Conservation (phyloP, 1,140 invertebrate genomes). For the Ridgeia piscesae region DNA sequence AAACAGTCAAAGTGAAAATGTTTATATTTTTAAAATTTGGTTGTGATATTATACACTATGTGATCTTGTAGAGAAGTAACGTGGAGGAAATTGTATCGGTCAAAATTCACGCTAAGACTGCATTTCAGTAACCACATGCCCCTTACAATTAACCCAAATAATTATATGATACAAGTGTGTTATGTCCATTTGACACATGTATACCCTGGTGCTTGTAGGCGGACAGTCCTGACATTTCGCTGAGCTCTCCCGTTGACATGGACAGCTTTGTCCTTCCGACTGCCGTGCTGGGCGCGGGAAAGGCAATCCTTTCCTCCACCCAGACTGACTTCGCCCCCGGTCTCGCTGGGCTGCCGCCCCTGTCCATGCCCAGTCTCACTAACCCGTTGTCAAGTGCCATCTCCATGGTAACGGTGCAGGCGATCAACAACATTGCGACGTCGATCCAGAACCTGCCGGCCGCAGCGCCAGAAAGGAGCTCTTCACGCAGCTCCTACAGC, state of each 20-base stretch:
- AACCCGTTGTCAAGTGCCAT: constrained; percentile 39
- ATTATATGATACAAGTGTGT: background rate
- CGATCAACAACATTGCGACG: constrained; percentile 18
- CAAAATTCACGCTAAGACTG: background rate
- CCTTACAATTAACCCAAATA: too few relatives aligned
- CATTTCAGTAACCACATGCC: background rate
- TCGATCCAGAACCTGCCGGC: constrained; percentile 20
- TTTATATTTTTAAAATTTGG: too few relatives aligned
- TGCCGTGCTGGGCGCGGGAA: background rate
- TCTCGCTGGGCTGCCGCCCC: constrained; percentile 22
- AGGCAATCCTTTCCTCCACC: background rate
- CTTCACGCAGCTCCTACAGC: constrained; percentile 36
- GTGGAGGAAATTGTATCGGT: background rate
- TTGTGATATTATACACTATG: too few relatives aligned
- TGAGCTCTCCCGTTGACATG: background rate
- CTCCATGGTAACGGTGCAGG: constrained; percentile 15
- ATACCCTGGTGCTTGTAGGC: background rate
- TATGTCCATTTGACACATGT: background rate
- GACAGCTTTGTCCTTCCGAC: constrained; percentile 5
- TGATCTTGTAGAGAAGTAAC: background rate
- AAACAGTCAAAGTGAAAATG: too few relatives aligned
- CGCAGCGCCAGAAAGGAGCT: constrained; percentile 20
- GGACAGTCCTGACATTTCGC: background rate
- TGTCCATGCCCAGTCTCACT: constrained; percentile 36
- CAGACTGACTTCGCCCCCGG: background rate